Conservation (phyloP, 2,113 vertebrate genomes). For the Xenopus laevis region DNA sequence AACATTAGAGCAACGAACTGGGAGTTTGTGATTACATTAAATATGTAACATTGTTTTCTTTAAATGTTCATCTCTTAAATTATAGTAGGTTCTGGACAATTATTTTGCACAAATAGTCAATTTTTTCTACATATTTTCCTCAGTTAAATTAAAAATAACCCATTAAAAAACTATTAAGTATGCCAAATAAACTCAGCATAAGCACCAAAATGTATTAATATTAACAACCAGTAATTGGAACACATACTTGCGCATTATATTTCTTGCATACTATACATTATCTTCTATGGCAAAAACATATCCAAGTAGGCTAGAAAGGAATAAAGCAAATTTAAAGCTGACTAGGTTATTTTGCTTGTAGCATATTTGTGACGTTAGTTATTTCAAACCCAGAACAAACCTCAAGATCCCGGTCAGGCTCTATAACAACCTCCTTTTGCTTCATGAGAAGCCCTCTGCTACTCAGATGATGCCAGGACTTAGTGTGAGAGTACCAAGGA, state of each 20-base stretch:
- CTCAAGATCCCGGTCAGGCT: too few species aligned
- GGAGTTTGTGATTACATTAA: constrained; percentile 38
- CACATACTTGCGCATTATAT: constrained; percentile 26
- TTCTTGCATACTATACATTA: neutral
- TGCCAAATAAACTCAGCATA: constrained; percentile 13
- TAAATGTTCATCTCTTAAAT: constrained; percentile 35
- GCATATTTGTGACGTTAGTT: too few species aligned
- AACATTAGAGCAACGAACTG: neutral
- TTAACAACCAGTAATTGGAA: constrained; percentile 1
- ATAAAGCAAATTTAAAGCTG: neutral
- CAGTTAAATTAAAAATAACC: constrained; percentile 30
- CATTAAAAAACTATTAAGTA: constrained; percentile 42
- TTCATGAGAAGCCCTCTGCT: too few species aligned
- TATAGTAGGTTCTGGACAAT: constrained; percentile 32
- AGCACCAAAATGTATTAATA: constrained; percentile 8
- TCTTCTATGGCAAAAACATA: neutral
- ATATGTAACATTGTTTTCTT: constrained; percentile 38
- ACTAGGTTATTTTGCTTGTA: neutral
- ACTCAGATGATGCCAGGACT: too few species aligned
- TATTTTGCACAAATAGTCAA: constrained; percentile 37
- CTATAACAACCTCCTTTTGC: too few species aligned
- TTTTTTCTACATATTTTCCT: neutral
- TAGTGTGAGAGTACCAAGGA: too few species aligned
- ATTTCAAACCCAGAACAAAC: too few species aligned
- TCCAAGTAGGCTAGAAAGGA: neutral